Evolutionary conservation across 1,140 invertebrate genomes (phyloP), one percentile per base, ranked within the genome.

Genomic region (Drosophila subobscura): DNA sequence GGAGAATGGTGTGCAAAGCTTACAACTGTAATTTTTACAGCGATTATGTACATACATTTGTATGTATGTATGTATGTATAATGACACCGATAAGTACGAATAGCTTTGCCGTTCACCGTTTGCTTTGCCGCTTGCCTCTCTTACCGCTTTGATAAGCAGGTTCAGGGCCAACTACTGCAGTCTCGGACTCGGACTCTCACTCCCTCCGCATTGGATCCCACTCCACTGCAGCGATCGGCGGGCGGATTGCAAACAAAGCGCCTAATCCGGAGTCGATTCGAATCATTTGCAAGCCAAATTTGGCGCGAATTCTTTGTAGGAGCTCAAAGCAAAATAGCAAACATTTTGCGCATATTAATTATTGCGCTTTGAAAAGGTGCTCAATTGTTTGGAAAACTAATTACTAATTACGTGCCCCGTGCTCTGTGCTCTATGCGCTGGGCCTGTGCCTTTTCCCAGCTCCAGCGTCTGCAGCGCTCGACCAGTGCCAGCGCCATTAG

Each of bases 1-100:
- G 50, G 66, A 61, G 65, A 77, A 51, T 59, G 68, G 76, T 80
- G 57, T 68, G 50, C 71, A 58, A 55, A 50, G 41, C 64, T 73
- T 79, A 53, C 72, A 85, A 84, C 80, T 84, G 80, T 84, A 85
- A 80, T 85, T 77, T 80, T 77, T 86, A 85, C 63, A 86, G 81
- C 80, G 74, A 77, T 80, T 80, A 72, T 79, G 22, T 20, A 70
- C 10, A 3, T 12, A 12, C 10, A 10, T 37, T 10, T 33, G 33
- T 10, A 4, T 33, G 33, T 10, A 10, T 33, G 7, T 33, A 29
- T n/a, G 70, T 58, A 67, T 20, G 16, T 20, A 20, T 20, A 20
- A 20, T 20, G 67, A 85, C 67, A 85, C 77, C 72, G 79, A 75
- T 42, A 51, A 33, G 29, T 33, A 6, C 45, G 33, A 46, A 33